phyloP scores from a whole-genome alignment of 2,888 invertebrate genomes.

The Lepeophtheirus nordmannii region DNA sequence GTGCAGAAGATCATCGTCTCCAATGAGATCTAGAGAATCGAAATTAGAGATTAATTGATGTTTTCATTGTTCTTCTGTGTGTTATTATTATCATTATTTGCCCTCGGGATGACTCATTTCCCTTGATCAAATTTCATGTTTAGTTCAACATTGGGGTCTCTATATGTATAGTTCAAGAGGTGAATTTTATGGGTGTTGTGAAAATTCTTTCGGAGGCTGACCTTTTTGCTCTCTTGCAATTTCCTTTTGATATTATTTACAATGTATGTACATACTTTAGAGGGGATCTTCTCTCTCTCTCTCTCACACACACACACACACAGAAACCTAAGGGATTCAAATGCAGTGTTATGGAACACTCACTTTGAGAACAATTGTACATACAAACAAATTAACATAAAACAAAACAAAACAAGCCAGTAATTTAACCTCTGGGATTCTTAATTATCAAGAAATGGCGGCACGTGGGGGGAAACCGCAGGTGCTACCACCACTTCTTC shows the following conservation, averaged over 20 bases:
- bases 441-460: conserved; percentile 3
- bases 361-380: neutral
- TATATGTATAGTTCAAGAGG: neutral
- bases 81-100: too few relatives aligned
- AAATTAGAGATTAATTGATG: too few relatives aligned
- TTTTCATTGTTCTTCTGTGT: too few relatives aligned
- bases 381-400: neutral
- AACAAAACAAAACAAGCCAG: too few relatives aligned
- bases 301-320: too few relatives aligned
- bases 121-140: too few relatives aligned
- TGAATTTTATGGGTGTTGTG: neutral
- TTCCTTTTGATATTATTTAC: neutral
- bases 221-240: conserved; percentile 5
- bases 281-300: neutral
- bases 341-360: neutral
- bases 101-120: too few relatives aligned
- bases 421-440: conserved; percentile 4
- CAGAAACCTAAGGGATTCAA: neutral
- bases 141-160: neutral
- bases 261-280: too few relatives aligned
- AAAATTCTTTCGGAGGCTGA: neutral
- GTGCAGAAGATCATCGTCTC: too few relatives aligned
- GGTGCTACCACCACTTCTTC: neutral
- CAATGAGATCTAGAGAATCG: too few relatives aligned
- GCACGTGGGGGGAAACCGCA: conserved; percentile 9